phyloP scores from a whole-genome alignment of 1,140 invertebrate species.

The Lepidurus apus region DNA sequence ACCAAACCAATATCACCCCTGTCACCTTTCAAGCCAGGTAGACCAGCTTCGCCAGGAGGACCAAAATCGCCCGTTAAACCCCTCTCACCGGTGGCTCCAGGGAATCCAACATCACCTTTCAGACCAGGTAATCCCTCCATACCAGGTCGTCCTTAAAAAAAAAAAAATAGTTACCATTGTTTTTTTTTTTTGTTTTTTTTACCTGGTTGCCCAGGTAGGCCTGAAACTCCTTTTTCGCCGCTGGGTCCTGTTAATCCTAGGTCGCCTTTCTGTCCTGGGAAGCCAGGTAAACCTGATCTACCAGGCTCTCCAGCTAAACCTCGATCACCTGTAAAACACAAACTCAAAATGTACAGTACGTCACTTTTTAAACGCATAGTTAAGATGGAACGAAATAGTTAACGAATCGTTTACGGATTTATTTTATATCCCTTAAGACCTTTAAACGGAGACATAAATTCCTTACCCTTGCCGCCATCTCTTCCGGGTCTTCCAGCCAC shows the following conservation, averaged over 20 bases:
- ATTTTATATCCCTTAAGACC: background rate
- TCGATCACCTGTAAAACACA: constrained; percentile 24
- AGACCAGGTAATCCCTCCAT: constrained; percentile 45
- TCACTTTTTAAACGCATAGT: too few relatives aligned
- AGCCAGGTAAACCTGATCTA: constrained; percentile 41
- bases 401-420: background rate
- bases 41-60: constrained; percentile 44
- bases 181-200: background rate
- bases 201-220: constrained; percentile 37
- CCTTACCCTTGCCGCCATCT: constrained; percentile 30
- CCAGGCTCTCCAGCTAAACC: constrained; percentile 25
- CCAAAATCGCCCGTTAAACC: constrained; percentile 38
- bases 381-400: too few relatives aligned
- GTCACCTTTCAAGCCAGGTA: constrained; percentile 46
- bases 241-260: constrained; percentile 39
- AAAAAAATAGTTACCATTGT: background rate
- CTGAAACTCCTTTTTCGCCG: constrained; percentile 43
- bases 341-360: background rate
- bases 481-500: constrained; percentile 29
- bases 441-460: background rate
- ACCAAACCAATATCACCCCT: constrained; percentile 22
- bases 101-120: constrained; percentile 40
- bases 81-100: constrained; percentile 42
- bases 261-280: constrained; percentile 37
- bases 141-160: constrained; percentile 31